Evolutionary conservation across 2,113 vertebrate species (phyloP).

Genomic region (Noctilio leporinus): DNA sequence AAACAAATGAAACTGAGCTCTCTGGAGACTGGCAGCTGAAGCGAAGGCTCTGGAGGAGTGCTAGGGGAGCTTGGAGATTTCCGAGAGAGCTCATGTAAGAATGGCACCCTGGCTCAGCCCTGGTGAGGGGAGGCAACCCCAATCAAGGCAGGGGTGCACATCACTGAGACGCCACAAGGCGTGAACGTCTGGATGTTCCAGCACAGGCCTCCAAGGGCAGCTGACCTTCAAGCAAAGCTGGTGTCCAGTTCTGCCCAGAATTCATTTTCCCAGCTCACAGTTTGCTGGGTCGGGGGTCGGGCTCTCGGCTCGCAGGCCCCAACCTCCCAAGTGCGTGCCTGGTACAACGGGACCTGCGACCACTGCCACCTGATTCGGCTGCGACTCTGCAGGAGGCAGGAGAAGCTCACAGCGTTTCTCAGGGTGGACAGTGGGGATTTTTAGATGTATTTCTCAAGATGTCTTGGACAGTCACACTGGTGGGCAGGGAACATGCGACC

Average conservation of each 20-base stretch:
- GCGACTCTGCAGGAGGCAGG: neutral
- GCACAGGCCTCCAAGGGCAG: neutral
- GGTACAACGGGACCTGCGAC: neutral
- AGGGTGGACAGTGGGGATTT: neutral
- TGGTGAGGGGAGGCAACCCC: too few species aligned
- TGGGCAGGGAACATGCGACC: neutral
- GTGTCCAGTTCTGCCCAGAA: neutral
- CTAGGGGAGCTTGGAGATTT: neutral
- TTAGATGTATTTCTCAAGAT: neutral
- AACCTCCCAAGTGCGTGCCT: neutral
- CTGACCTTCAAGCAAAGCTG: neutral
- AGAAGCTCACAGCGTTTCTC: neutral
- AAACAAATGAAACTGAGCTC: neutral
- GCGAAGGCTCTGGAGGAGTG: neutral
- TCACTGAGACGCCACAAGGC: neutral
- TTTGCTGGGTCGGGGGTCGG: neutral
- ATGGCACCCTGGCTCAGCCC: neutral
- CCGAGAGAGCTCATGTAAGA: neutral
- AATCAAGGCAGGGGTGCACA: neutral
- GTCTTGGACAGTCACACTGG: neutral
- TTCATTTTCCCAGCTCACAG: rapidly evolving
- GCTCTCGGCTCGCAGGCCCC: neutral
- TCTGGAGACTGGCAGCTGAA: neutral
- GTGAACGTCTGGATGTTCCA: rapidly evolving
- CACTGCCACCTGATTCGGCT: neutral